A percentile compares a stretch with the other conserved stretches of the same genome.
phyloP scores from a whole-genome alignment of 2,888 invertebrate genomes.

The Diaprepes abbreviatus region DNA sequence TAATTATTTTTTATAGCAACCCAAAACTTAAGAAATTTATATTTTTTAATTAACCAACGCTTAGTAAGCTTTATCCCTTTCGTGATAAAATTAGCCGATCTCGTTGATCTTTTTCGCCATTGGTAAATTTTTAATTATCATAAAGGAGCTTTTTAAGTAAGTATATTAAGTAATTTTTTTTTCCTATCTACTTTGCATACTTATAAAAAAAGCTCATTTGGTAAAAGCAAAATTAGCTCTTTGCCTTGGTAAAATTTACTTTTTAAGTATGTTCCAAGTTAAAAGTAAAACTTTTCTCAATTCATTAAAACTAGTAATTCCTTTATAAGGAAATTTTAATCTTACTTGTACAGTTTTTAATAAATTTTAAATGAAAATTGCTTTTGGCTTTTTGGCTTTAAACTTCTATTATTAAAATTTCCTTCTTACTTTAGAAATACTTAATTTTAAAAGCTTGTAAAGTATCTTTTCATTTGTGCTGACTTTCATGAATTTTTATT shows the following conservation, averaged over 20 bases:
- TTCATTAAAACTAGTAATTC: slow-evolving; percentile 11
- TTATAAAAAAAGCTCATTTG: neutral
- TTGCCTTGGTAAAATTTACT: neutral
- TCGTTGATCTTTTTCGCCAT: too few species aligned
- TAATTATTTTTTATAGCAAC: too few species aligned
- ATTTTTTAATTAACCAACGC: too few species aligned
- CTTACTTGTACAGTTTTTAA: slow-evolving; percentile 10
- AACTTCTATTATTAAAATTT: slow-evolving; percentile 17
- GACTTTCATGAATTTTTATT: neutral
- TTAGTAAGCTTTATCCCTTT: too few species aligned
- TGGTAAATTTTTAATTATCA: too few species aligned
- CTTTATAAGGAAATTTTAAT: slow-evolving; percentile 15
- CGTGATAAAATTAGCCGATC: too few species aligned
- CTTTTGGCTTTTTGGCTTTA: neutral
- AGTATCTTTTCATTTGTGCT: neutral
- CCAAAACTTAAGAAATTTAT: too few species aligned
- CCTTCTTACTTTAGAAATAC: neutral
- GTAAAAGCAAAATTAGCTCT: neutral
- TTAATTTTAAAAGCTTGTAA: neutral
- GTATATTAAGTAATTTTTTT: too few species aligned
- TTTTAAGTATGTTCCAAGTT: slow-evolving; percentile 1
- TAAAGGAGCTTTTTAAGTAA: too few species aligned
- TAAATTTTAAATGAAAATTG: slow-evolving; percentile 17
- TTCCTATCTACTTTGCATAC: too few species aligned
- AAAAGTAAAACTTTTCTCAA: slow-evolving; percentile 7